Evolutionary conservation across 2,797 vertebrate genomes (phyloP).

Genomic region (Paramormyrops hopkinsi): DNA sequence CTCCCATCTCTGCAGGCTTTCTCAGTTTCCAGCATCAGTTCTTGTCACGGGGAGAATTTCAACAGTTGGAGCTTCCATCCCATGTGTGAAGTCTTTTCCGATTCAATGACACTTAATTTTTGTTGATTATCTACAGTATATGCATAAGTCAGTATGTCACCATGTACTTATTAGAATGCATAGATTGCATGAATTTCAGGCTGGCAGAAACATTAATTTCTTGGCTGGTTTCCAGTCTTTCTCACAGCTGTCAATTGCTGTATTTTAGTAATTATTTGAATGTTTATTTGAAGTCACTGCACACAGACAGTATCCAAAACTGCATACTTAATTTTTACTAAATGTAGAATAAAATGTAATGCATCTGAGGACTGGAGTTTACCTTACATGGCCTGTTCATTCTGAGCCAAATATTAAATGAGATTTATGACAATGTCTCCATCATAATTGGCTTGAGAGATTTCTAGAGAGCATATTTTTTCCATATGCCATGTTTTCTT

Average conservation of each 20-base stretch:
- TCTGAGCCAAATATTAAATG: not conserved
- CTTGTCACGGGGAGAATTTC: not conserved
- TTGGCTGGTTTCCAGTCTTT: not conserved
- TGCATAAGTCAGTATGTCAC: not conserved
- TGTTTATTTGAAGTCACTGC: not conserved
- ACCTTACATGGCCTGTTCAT: not conserved
- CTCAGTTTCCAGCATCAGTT: not conserved
- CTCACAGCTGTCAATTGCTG: not conserved
- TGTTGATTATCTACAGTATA: not conserved
- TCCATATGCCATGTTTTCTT: not conserved
- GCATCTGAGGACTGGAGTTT: not conserved
- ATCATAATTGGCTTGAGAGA: not conserved
- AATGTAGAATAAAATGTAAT: slow-evolving; percentile 1
- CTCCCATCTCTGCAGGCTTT: not conserved
- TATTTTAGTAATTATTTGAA: slow-evolving; percentile 2
- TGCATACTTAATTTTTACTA: not conserved
- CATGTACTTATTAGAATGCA: not conserved
- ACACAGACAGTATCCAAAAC: not conserved
- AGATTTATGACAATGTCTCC: not conserved
- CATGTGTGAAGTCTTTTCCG: not conserved
- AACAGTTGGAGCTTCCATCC: not conserved
- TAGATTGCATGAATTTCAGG: not conserved
- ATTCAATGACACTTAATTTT: slow-evolving; percentile 10
- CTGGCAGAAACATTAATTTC: not conserved
- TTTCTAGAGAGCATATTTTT: not conserved